A percentile compares a stretch with the other conserved stretches of the same genome.
Evolutionary conservation across 1,140 invertebrate genomes (phyloP).

Genomic region (Drosophila persimilis): DNA sequence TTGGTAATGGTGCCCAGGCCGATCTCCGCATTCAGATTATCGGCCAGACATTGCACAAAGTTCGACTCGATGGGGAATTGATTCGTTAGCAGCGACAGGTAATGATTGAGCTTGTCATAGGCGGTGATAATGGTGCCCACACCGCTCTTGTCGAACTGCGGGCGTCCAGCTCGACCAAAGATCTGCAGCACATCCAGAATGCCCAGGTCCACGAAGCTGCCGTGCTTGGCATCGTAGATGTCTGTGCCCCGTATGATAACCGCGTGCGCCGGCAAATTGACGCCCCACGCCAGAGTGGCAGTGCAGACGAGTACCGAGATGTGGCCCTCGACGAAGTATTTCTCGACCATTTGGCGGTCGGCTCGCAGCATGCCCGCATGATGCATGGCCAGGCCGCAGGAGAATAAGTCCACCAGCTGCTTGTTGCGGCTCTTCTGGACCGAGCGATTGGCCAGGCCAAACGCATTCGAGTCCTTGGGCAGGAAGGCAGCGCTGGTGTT

Average conservation of each 20-base stretch:
- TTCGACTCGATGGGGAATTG: conserved; percentile 99
- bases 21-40: conserved; percentile 99
- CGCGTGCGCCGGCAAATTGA: conserved; percentile 98
- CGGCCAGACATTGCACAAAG: conserved; percentile 94
- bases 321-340: conserved; percentile 93
- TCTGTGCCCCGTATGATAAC: conserved; percentile 98
- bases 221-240: conserved; percentile 98
- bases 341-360: conserved; percentile 91
- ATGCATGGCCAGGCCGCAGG: conserved; percentile 95
- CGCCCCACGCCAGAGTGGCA: conserved; percentile 99
- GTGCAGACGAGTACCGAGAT: conserved; percentile 98
- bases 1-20: conserved; percentile 97
- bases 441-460: conserved; percentile 86
- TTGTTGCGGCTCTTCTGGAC: conserved; percentile 90
- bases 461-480: conserved; percentile 85
- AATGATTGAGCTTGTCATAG: conserved; percentile 96
- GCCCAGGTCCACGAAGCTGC: conserved; percentile 96
- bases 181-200: conserved; percentile 99
- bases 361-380: conserved; percentile 91
- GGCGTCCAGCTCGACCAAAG: conserved; percentile 98
- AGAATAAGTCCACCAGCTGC: conserved; percentile 91
- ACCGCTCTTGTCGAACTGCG: conserved; percentile 95
- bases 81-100: conserved; percentile 96
- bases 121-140: conserved; percentile 98
- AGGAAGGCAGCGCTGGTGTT: conserved; percentile 88